Conservation (phyloP, 2,888 invertebrate genomes). For the Drosophila atripex region DNA sequence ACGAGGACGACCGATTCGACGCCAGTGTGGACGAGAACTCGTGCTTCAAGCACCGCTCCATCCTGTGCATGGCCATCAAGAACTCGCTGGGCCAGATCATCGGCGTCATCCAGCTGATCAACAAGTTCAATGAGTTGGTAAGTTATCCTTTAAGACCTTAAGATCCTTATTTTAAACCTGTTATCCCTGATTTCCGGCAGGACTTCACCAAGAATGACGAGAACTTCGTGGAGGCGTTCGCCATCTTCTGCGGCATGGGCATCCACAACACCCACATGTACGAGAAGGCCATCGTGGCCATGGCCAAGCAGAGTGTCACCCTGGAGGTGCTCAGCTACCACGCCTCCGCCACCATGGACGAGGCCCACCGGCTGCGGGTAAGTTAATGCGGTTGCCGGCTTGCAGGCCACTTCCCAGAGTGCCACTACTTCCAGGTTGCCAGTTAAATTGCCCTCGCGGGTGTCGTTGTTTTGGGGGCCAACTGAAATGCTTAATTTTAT, state of each 20-base stretch:
- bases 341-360: constrained; percentile 95
- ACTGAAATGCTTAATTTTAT: constrained; percentile 68
- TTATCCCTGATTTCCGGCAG: constrained; percentile 36
- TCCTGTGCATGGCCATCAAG: constrained; percentile 98
- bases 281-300: constrained; percentile 96
- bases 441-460: constrained; percentile 30
- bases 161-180: background rate
- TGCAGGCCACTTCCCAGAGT: background rate
- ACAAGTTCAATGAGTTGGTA: constrained; percentile 94
- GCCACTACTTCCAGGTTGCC: constrained; percentile 2
- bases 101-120: constrained; percentile 95
- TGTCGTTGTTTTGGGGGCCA: constrained; percentile 35
- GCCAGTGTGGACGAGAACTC: constrained; percentile 92
- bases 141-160: constrained; percentile 37
- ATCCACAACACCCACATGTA: constrained; percentile 99
- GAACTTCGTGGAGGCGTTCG: constrained; percentile 98
- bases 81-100: constrained; percentile 96
- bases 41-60: constrained; percentile 93
- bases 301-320: constrained; percentile 98
- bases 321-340: constrained; percentile 97
- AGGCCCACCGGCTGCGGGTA: constrained; percentile 93
- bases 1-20: constrained; percentile 95
- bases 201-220: constrained; percentile 97
- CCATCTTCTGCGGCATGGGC: constrained; percentile 98
- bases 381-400: constrained; percentile 80